These are phyloP conservation scores for Cossypha dichroa DNA, from an alignment of 2,797 vertebrate species.

Conservation along the genomic window DNA sequence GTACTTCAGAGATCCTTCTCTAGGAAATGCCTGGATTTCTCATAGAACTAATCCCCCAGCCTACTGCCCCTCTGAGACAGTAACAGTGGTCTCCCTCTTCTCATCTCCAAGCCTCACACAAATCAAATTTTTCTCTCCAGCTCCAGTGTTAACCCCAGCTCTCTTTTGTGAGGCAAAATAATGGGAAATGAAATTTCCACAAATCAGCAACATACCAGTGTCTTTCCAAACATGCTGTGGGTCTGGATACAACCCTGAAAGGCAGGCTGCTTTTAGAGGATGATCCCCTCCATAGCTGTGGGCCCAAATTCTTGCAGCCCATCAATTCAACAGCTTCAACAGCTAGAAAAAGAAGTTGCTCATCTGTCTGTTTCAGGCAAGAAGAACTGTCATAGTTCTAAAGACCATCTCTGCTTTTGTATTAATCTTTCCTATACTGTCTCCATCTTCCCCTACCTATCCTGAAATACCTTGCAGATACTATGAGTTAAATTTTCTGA, in stretches of 20 bases:
- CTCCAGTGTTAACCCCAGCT: background rate
- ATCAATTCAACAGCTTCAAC: background rate
- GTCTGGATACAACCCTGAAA: background rate
- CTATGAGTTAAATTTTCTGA: background rate
- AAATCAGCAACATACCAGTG: background rate
- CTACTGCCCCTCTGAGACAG: background rate
- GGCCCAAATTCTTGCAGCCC: background rate
- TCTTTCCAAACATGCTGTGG: background rate
- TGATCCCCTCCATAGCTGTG: background rate
- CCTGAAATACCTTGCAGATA: background rate
- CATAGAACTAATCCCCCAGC: background rate
- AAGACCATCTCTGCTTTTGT: background rate
- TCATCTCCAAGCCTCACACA: background rate
- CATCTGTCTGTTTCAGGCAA: background rate
- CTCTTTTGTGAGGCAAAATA: background rate
- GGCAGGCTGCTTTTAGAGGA: background rate
- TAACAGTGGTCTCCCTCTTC: background rate
- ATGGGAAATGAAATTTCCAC: background rate
- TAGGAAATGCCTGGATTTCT: background rate
- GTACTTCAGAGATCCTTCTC: background rate
- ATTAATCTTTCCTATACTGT: background rate
- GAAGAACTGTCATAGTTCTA: background rate
- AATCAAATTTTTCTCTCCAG: background rate
- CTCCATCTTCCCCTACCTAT: background rate
- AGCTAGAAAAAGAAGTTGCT: background rate